Evolutionary conservation across 2,888 invertebrate species (phyloP).

Genomic region (Ethmia dodecea): DNA sequence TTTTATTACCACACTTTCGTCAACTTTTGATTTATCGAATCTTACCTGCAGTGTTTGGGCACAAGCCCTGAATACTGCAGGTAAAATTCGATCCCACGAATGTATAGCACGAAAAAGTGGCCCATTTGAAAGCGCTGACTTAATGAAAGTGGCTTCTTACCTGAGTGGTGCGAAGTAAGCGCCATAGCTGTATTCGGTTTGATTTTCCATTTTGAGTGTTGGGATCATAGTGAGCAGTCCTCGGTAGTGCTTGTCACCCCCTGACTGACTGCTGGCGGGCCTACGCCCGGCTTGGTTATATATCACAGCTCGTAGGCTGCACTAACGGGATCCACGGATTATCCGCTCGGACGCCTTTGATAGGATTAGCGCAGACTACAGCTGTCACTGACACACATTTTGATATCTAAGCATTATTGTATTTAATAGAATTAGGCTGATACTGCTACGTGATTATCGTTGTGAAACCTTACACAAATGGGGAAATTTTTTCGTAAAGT

Average conservation of each 20-base stretch:
- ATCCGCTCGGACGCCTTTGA: conserved; percentile 55
- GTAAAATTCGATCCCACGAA: too few relatives aligned
- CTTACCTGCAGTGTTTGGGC: too few relatives aligned
- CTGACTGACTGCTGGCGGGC: conserved; percentile 65
- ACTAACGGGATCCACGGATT: conserved; percentile 62
- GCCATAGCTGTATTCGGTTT: conserved; percentile 46
- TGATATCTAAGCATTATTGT: conserved; percentile 36
- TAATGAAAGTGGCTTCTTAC: too few relatives aligned
- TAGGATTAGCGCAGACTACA: conserved; percentile 62
- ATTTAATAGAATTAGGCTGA: conserved; percentile 21
- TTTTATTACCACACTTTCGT: too few relatives aligned
- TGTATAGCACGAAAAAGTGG: too few relatives aligned
- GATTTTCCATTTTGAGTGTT: conserved; percentile 50
- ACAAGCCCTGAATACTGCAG: too few relatives aligned
- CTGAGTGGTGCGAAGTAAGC: conserved; percentile 63
- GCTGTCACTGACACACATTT: conserved; percentile 50
- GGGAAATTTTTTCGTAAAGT: too few relatives aligned
- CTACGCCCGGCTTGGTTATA: conserved; percentile 37
- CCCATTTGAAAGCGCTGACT: too few relatives aligned
- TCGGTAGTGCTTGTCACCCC: conserved; percentile 60
- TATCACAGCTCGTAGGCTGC: conserved; percentile 43
- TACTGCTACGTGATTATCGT: conserved; percentile 3
- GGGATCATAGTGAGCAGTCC: conserved; percentile 59
- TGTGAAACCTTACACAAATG: too few relatives aligned
- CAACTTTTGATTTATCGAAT: too few relatives aligned